Percentiles rank a stretch among this genome's conserved stretches.
Evolutionary conservation across 1,140 invertebrate genomes (phyloP).

Genomic region (Muscidifurax raptorellus): DNA sequence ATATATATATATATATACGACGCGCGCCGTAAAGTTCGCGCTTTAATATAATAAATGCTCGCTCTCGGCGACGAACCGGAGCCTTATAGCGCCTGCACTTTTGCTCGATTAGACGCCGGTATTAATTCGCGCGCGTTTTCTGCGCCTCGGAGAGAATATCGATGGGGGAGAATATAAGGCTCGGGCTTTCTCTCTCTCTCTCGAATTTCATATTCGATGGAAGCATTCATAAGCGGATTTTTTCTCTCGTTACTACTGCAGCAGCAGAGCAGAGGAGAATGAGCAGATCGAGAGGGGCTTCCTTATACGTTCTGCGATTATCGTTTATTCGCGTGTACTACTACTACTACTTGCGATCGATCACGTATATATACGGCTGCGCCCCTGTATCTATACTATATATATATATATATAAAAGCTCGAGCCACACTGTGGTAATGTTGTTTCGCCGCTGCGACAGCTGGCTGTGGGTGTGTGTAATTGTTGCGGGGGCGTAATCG

Average conservation of each 20-base stretch:
- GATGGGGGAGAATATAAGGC: not conserved
- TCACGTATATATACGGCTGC: not conserved
- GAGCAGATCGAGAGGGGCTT: not conserved
- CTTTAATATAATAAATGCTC: too few relatives aligned
- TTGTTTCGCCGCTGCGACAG: not conserved
- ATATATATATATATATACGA: too few relatives aligned
- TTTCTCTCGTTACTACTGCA: not conserved
- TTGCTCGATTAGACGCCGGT: too few relatives aligned
- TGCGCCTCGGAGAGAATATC: too few relatives aligned
- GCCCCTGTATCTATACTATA: not conserved
- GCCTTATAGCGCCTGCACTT: not conserved
- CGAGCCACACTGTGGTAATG: not conserved
- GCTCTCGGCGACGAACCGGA: not conserved
- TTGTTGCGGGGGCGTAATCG: not conserved
- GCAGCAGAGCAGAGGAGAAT: not conserved
- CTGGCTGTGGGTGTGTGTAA: not conserved
- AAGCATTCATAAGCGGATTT: constrained; percentile 33
- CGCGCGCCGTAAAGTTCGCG: too few relatives aligned
- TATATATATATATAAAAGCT: too few relatives aligned
- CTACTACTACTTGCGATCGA: not conserved
- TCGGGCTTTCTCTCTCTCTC: too few relatives aligned
- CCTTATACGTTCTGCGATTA: not conserved
- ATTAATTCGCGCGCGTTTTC: not conserved
- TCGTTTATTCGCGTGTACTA: not conserved
- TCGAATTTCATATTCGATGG: constrained; percentile 34